Evolutionary conservation across 2,888 invertebrate species (phyloP).

Genomic region (Trissonchulus sp.): DNA sequence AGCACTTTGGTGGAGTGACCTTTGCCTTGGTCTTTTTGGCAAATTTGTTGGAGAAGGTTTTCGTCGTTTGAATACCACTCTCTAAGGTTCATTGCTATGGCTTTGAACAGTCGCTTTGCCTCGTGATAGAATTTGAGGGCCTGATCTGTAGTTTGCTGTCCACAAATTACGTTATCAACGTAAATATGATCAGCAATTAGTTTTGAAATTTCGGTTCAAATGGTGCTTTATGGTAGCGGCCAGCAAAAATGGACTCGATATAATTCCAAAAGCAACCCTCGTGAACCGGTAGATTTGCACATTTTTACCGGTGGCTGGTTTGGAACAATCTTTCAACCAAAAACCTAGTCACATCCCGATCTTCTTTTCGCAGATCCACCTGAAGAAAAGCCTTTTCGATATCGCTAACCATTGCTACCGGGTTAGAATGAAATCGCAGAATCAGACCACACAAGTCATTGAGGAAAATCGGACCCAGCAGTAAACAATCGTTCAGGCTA

Average conservation of each 20-base stretch:
- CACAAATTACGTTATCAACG: neutral
- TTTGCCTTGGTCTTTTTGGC: neutral
- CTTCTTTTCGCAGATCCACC: conserved; percentile 32
- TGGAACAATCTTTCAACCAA: neutral
- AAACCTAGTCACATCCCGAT: conserved; percentile 31
- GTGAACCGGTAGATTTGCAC: conserved; percentile 34
- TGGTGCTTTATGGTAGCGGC: conserved; percentile 32
- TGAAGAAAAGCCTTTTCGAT: conserved; percentile 41
- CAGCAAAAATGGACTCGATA: conserved; percentile 35
- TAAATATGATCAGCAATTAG: neutral
- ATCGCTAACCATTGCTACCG: conserved; percentile 15
- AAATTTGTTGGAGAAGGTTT: neutral
- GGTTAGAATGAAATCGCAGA: neutral
- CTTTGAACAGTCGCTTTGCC: neutral
- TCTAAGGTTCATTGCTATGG: neutral
- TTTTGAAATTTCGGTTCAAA: neutral
- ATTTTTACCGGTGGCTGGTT: conserved; percentile 33
- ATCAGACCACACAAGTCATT: neutral
- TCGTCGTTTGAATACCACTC: neutral
- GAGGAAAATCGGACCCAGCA: too few species aligned
- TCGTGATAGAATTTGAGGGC: neutral
- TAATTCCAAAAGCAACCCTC: conserved; percentile 38
- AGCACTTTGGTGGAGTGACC: neutral
- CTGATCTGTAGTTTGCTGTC: neutral
- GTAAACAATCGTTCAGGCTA: too few species aligned